Evolutionary conservation across 2,797 vertebrate genomes (phyloP).

Genomic region (Sebastes matsubarae): DNA sequence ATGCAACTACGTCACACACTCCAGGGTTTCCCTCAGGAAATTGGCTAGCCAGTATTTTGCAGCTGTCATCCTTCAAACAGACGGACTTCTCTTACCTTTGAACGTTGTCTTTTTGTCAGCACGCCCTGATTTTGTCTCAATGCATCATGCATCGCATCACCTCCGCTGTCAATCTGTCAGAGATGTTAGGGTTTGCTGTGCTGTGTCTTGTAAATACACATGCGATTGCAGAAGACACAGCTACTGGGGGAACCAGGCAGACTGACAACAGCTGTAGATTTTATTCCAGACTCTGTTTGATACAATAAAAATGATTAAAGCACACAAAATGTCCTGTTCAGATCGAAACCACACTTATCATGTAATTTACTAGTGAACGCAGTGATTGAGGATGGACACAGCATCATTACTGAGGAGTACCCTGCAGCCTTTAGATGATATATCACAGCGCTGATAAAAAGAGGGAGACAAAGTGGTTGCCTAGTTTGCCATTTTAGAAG

Average conservation of each 20-base stretch:
- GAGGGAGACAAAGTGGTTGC: not conserved
- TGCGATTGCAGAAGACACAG: not conserved
- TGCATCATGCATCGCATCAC: not conserved
- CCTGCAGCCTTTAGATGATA: not conserved
- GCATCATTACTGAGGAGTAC: not conserved
- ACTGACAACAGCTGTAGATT: not conserved
- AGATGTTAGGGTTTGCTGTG: not conserved
- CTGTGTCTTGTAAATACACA: constrained; percentile 1
- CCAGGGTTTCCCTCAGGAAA: constrained; percentile 26
- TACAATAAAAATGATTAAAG: not conserved
- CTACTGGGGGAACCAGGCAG: not conserved
- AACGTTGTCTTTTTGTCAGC: not conserved
- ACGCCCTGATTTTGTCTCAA: not conserved
- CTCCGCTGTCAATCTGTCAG: not conserved
- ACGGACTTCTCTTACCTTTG: not conserved
- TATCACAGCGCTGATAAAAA: not conserved
- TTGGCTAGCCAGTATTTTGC: not conserved
- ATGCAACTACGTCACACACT: constrained; percentile 4
- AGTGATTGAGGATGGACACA: constrained; percentile 2
- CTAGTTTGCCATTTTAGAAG: not conserved
- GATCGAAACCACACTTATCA: not conserved
- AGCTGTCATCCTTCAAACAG: not conserved
- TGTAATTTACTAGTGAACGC: not conserved
- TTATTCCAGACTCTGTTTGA: not conserved
- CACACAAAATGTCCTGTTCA: not conserved